Conservation (phyloP, 2,797 vertebrate species). For the Mormyrus proboscirostris region DNA sequence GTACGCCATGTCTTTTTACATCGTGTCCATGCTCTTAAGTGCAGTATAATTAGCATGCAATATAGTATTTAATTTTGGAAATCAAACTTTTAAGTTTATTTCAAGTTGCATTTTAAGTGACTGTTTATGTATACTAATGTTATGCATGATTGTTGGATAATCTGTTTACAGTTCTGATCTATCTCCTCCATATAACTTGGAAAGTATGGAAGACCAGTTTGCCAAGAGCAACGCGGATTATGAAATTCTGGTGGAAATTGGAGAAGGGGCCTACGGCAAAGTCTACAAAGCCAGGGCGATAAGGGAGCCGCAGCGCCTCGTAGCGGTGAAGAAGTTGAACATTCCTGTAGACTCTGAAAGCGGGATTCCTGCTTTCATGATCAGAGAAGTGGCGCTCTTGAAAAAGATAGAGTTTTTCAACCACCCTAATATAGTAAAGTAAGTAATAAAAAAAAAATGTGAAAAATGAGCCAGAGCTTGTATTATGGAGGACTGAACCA, state of each 20-base stretch:
- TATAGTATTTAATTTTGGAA: neutral
- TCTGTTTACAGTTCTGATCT: neutral
- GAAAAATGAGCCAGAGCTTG: neutral
- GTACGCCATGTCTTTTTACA: neutral
- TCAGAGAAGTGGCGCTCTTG: slow-evolving; percentile 68
- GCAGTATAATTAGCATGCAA: neutral
- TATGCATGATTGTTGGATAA: neutral
- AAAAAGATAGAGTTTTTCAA: slow-evolving; percentile 55
- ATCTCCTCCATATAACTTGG: neutral
- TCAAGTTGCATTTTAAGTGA: neutral
- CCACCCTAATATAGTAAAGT: slow-evolving; percentile 67
- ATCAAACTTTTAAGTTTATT: neutral
- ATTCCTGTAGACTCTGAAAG: slow-evolving; percentile 34
- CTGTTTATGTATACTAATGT: neutral
- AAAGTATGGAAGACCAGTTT: slow-evolving; percentile 39
- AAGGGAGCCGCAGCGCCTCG: slow-evolving; percentile 48
- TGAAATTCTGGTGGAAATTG: slow-evolving; percentile 59
- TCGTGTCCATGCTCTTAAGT: neutral
- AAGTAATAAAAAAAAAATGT: slow-evolving; percentile 15
- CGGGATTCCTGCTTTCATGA: slow-evolving; percentile 61
- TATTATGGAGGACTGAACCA: neutral
- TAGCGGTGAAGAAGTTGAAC: slow-evolving; percentile 64
- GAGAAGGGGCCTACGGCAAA: slow-evolving; percentile 56
- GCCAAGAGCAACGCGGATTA: slow-evolving; percentile 39
- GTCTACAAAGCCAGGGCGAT: slow-evolving; percentile 64